phyloP scores from a whole-genome alignment of 2,113 vertebrate genomes.

The Nesogale talazaci region DNA sequence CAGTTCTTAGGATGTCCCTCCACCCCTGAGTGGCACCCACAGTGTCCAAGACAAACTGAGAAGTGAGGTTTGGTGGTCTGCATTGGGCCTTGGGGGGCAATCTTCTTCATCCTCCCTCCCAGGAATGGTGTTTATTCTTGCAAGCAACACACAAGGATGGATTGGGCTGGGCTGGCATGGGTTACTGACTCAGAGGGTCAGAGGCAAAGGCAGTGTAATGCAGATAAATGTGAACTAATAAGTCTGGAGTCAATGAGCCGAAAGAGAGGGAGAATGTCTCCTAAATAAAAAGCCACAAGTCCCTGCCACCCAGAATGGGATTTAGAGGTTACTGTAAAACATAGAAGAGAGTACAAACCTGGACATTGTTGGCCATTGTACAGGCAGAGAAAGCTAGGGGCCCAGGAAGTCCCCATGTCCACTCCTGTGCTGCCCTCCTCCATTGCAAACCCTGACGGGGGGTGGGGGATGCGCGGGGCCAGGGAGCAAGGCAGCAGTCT shows the following conservation, averaged over 20 bases:
- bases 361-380: not conserved
- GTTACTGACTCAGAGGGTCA: slow-evolving; percentile 41
- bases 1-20: too few relatives aligned
- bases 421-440: not conserved
- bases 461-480: too few relatives aligned
- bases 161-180: not conserved
- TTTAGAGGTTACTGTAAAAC: slow-evolving; percentile 69
- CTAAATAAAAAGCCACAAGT: slow-evolving; percentile 76
- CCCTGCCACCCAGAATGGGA: slow-evolving; percentile 71
- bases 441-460: fast-evolving
- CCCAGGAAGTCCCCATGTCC: not conserved
- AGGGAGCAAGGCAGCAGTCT: not conserved
- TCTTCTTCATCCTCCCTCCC: too few relatives aligned
- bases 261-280: slow-evolving; percentile 57
- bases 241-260: slow-evolving; percentile 71
- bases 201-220: slow-evolving; percentile 66
- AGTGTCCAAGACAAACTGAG: too few relatives aligned
- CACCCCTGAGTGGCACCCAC: too few relatives aligned
- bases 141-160: not conserved
- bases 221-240: slow-evolving; percentile 75
- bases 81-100: too few relatives aligned
- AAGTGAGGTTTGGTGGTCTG: too few relatives aligned
- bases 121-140: too few relatives aligned
- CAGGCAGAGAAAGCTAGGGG: not conserved
- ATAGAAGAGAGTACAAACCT: not conserved